Evolutionary conservation across 2,113 vertebrate genomes (phyloP), one percentile per base, ranked within the genome.

Genomic region (Pionites leucogaster): DNA sequence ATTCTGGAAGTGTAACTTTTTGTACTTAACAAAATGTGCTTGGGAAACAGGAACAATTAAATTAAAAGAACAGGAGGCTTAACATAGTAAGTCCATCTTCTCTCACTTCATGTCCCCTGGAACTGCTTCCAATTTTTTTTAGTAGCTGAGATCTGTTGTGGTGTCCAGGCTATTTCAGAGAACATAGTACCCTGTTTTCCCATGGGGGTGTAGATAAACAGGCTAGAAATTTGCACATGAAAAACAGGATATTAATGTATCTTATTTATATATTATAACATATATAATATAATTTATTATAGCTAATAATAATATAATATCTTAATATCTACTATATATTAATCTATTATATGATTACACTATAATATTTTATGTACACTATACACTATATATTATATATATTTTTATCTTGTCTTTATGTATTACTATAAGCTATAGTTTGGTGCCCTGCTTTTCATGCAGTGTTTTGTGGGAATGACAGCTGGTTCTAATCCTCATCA

Each of bases 401-500:
- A 19, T 55, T 55, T 55, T 8, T 55, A 55, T 55, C 17, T 55
- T 55, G 18, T 57, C 18, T 57, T 57, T 57, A 33, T 57, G 13
- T 57, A 57, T 33, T 57, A 57, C 55, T 57, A 15, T 37, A 33
- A 41, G 31, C 39, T 70, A 10, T n/a, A 29, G 44, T 24, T 60
- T 57, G 31, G 17, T 85, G 47, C 62, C 42, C 20, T 50, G 65
- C 64, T 88, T 19, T 57, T 84, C 17, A 7, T 70, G 55, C 39
- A 12, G 22, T 17, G 27, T 31, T 88, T 22, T 78, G 29, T 63
- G 60, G 67, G 67, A 80, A 59, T 67, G 67, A 85, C 92, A 96
- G 87, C 91, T 95, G 95, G 53, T 90, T 86, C 68, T 75, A 64
- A 63, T 92, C 90, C 68, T 90, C 8, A 9, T 42, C 82, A 90